Evolutionary conservation across 2,888 invertebrate species (phyloP).

Genomic region (Oxytorus armatus): DNA sequence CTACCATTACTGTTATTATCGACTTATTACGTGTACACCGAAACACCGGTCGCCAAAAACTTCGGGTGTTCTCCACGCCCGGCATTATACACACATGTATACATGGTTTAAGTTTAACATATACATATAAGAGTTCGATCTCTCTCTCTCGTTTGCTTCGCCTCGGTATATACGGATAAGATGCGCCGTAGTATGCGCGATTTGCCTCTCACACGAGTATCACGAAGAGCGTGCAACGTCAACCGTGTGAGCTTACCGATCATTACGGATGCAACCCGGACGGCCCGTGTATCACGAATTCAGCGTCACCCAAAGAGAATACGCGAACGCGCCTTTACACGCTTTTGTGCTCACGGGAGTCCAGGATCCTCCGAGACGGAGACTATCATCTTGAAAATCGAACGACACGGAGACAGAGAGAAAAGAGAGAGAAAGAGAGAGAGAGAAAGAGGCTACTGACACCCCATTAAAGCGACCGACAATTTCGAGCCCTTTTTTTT

Average conservation of each 20-base stretch:
- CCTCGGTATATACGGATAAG: slow-evolving; percentile 33
- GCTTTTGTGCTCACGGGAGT: slow-evolving; percentile 26
- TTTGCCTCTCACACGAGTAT: slow-evolving; percentile 27
- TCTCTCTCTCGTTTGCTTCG: slow-evolving; percentile 44
- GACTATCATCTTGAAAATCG: slow-evolving; percentile 57
- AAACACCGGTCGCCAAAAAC: slow-evolving; percentile 72
- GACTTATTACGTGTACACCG: slow-evolving; percentile 81
- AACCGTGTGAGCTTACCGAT: slow-evolving; percentile 24
- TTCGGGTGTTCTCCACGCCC: slow-evolving; percentile 36
- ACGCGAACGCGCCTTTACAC: neutral
- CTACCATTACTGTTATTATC: slow-evolving; percentile 83
- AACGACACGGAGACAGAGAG: neutral
- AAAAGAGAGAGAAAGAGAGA: neutral
- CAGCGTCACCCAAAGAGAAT: slow-evolving; percentile 40
- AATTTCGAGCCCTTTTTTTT: neutral
- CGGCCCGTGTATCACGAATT: slow-evolving; percentile 62
- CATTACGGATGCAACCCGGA: slow-evolving; percentile 65
- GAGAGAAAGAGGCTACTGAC: slow-evolving; percentile 30
- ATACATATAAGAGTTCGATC: slow-evolving; percentile 37
- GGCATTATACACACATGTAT: neutral
- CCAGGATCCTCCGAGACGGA: neutral
- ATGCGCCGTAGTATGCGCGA: neutral
- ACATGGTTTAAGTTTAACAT: neutral
- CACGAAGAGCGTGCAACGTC: neutral
- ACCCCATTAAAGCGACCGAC: slow-evolving; percentile 42